Evolutionary conservation across 2,113 vertebrate genomes (phyloP), one percentile per base, ranked within the genome.

Genomic region (Rhynchopsitta pachyrhyncha): DNA sequence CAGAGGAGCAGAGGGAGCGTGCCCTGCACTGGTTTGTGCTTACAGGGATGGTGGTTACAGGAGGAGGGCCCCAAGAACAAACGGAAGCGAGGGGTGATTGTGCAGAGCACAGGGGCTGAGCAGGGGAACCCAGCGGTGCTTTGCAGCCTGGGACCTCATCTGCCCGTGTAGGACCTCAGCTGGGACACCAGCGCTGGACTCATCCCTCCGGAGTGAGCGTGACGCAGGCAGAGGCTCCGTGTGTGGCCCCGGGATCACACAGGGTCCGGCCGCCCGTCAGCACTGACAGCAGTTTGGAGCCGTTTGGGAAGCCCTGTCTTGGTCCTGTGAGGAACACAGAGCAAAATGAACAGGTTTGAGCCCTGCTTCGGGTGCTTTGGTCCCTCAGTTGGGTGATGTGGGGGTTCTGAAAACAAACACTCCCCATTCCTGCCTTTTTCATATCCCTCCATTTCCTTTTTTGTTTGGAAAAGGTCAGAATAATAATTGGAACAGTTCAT

Each of bases 141-240:
- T 46, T 22, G 55, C 77, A 33, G 66, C 59, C 29, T 24, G 23
- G 76, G 33, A 39, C 13, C 49, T 55, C 66, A 31, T 67, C 59
- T 52, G 70, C 57, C 69, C 52, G 62, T 41, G 86, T 22, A 60
- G 79, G 62, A 82, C 67, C 74, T 82, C 11, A 4, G 86, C 53
- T 13, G 37, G 74, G 90, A 79, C 90, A 75, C 23, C 83, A 52
- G 8, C 19, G 67, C 79, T 50, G 86, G 92, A 20, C 46, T 44
- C 31, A 27, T 75, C 70, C 46, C 69, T 53, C 28, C 0, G 3
- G 71, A 88, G 79, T 0, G 1, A 67, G 41, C 0, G 0, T 86
- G 92, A 69, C 2, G 49, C 85, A 62, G 92, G 28, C 31, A 0
- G 50, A 67, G 66, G 82, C 91, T 95, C 88, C 0, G 1, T 88